phyloP scores from a whole-genome alignment of 2,888 invertebrate genomes.

The Drosophila mulleri region DNA sequence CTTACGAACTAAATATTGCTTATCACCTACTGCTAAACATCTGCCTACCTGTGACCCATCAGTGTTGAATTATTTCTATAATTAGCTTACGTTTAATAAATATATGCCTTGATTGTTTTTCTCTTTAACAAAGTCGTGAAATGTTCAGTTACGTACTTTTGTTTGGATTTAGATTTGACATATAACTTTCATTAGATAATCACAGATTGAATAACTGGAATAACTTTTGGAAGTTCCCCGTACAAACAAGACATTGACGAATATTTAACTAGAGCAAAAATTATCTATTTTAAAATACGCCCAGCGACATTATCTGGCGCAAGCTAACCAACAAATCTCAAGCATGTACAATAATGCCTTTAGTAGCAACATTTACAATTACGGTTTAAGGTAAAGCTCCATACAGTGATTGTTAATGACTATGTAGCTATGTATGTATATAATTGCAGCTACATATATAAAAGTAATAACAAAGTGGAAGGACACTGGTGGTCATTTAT shows the following conservation, averaged over 20 bases:
- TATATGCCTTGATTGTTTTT: slow-evolving; percentile 42
- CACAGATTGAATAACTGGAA: slow-evolving; percentile 77
- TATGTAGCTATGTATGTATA: slow-evolving; percentile 24
- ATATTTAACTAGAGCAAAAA: slow-evolving; percentile 59
- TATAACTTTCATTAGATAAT: slow-evolving; percentile 70
- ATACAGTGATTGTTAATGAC: slow-evolving; percentile 32
- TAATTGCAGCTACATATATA: slow-evolving; percentile 45
- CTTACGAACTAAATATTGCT: slow-evolving; percentile 61
- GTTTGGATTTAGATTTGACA: slow-evolving; percentile 51
- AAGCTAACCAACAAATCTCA: slow-evolving; percentile 51
- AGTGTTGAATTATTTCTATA: slow-evolving; percentile 56
- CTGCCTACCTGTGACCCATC: slow-evolving; percentile 72
- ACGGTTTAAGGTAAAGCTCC: slow-evolving; percentile 67
- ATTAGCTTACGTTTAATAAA: slow-evolving; percentile 32
- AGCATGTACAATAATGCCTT: slow-evolving; percentile 49
- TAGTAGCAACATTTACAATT: slow-evolving; percentile 59
- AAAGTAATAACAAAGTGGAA: slow-evolving; percentile 61
- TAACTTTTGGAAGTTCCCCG: slow-evolving; percentile 64
- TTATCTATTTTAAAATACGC: slow-evolving; percentile 70
- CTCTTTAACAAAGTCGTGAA: slow-evolving; percentile 47
- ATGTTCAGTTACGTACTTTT: slow-evolving; percentile 69
- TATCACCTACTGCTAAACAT: slow-evolving; percentile 78
- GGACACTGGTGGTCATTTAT: slow-evolving; percentile 72
- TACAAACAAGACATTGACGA: slow-evolving; percentile 27
- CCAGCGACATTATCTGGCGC: slow-evolving; percentile 22